phyloP scores from a whole-genome alignment of 1,140 invertebrate genomes.

The Drosophila arizonae region DNA sequence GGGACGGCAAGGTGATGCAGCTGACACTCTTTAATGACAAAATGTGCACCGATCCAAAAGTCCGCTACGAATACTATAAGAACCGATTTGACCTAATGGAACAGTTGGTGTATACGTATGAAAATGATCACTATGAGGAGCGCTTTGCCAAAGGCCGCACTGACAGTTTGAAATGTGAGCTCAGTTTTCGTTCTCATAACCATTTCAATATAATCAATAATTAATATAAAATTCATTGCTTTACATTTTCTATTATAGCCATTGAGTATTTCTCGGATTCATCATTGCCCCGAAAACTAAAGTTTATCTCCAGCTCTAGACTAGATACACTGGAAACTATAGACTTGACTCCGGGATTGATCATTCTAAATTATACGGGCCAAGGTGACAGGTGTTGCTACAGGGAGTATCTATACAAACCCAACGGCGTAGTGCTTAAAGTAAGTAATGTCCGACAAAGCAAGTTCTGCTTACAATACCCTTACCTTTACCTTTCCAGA shows the following conservation, averaged over 20 bases:
- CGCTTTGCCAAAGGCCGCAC: slow-evolving; percentile 87
- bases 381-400: slow-evolving; percentile 65
- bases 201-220: neutral
- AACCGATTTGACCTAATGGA: slow-evolving; percentile 88
- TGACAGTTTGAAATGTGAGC: slow-evolving; percentile 87
- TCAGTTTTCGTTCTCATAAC: neutral
- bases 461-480: no score
- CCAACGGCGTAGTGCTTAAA: slow-evolving; percentile 32
- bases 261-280: slow-evolving; percentile 55
- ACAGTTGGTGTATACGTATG: slow-evolving; percentile 85
- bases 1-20: slow-evolving; percentile 86
- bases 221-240: neutral
- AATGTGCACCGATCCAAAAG: slow-evolving; percentile 85
- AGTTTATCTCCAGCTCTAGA: slow-evolving; percentile 85
- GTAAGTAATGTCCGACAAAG: slow-evolving; percentile 17
- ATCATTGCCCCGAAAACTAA: slow-evolving; percentile 79
- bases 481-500: slow-evolving; percentile 25
- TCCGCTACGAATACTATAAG: slow-evolving; percentile 87
- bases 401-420: slow-evolving; percentile 62
- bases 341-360: slow-evolving; percentile 39
- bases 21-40: slow-evolving; percentile 88
- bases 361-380: slow-evolving; percentile 54
- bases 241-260: slow-evolving; percentile 33
- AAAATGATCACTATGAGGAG: slow-evolving; percentile 85
- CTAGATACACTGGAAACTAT: slow-evolving; percentile 63